Percentiles rank a stretch among this genome's conserved stretches.
phyloP scores from a whole-genome alignment of 2,888 invertebrate genomes.

The Plebejus argus region DNA sequence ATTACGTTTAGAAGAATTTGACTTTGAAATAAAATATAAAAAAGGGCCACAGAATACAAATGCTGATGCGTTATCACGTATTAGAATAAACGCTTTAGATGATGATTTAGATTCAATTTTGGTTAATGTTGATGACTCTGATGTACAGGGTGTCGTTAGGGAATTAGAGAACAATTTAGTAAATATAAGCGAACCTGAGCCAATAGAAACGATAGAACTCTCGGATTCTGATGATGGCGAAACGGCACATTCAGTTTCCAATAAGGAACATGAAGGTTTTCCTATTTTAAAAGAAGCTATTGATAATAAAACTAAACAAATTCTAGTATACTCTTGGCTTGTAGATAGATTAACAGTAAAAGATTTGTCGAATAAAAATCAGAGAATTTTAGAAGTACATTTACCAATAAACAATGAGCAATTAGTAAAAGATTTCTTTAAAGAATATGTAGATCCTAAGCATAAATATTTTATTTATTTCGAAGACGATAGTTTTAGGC shows the following conservation, averaged over 20 bases:
- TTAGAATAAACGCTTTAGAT: constrained; percentile 37
- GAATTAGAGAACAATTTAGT: neutral
- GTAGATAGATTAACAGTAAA: constrained; percentile 38
- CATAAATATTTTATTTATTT: constrained; percentile 39
- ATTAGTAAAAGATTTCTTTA: constrained; percentile 36
- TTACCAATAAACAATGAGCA: constrained; percentile 35
- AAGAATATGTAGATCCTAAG: constrained; percentile 35
- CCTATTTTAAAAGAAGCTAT: constrained; percentile 46
- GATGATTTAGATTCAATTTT: constrained; percentile 13
- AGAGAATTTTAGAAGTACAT: constrained; percentile 45
- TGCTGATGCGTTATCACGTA: constrained; percentile 44
- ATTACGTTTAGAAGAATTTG: too few relatives aligned
- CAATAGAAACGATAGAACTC: neutral
- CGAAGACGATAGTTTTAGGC: neutral
- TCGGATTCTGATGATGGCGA: constrained; percentile 6
- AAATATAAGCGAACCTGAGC: neutral
- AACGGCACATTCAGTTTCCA: constrained; percentile 30
- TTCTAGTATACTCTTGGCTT: constrained; percentile 42
- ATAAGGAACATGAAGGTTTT: constrained; percentile 40
- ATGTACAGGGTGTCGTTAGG: neutral
- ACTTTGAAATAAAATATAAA: too few relatives aligned
- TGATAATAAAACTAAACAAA: constrained; percentile 47
- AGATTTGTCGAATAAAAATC: constrained; percentile 36
- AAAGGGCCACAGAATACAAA: constrained; percentile 47
- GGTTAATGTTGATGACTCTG: neutral